Evolutionary conservation across 2,113 vertebrate genomes (phyloP), one percentile per base, ranked within the genome.

Genomic region (Oreochromis tanganicae): DNA sequence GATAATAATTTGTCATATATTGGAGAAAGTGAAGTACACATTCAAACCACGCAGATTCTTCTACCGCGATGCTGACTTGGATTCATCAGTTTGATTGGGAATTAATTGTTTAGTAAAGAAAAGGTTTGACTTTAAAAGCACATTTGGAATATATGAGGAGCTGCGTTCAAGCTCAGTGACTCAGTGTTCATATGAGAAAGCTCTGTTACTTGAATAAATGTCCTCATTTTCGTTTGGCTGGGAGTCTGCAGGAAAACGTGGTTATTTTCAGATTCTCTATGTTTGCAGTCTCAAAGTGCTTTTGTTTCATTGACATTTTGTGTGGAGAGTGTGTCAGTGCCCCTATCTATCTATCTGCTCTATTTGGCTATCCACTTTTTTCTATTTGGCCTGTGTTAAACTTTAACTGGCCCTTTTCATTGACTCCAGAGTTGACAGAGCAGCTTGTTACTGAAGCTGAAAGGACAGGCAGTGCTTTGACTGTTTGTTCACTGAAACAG

Each of bases 351-450:
- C 81, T 88, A 80, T 89, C 83, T 55, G 55, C 87, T 81, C 81
- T 95, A 34, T 95, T 95, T 95, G 84, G 56, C 56, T 50, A 85
- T 85, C 93, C 90, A 86, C 90, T 90, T 81, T 66, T 43, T 89
- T 90, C 66, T 96, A 21, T 95, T 95, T 95, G 88, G 41, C 59
- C 82, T 82, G 12, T 6, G 95, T 85, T 90, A 93, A 96, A 95
- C 41, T 93, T 94, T 95, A 94, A 95, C 94, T 19, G 57, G 81
- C 59, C 82, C 84, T 87, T 95, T 94, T 89, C 93, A 85, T 75
- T 36, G 84, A 80, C 73, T 90, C 75, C 89, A 46, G 81, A 85
- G 57, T 32, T 63, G 79, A 79, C 59, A 5, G 63, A 90, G 85
- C 80, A 80, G 71, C 71, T 32, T 29, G 82, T 84, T 73, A 4